Evolutionary conservation across 2,888 invertebrate genomes (phyloP).

Genomic region (Vanessa cardui): DNA sequence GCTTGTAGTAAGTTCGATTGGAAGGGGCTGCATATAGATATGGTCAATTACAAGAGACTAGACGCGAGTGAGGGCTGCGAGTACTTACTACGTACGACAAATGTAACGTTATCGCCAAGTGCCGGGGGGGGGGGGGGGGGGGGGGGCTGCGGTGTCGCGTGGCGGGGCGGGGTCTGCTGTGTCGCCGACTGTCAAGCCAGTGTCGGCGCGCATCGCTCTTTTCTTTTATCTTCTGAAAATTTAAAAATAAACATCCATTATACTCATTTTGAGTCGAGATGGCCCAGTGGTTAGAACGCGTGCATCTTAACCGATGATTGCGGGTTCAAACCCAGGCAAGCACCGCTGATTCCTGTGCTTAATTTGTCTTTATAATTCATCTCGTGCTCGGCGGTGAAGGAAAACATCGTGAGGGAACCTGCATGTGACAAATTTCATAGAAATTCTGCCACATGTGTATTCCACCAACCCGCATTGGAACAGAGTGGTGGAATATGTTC

Average conservation of each 20-base stretch:
- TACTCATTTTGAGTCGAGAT: no score
- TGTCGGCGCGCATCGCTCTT: slow-evolving; percentile 36
- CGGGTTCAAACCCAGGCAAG: no score
- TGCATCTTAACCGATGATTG: no score
- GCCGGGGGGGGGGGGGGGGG: slow-evolving; percentile 32
- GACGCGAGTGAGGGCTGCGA: slow-evolving; percentile 11
- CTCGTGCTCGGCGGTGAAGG: no score
- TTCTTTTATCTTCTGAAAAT: slow-evolving; percentile 30
- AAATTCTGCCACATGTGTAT: no score
- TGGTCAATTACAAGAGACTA: background rate
- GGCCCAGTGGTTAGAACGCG: no score
- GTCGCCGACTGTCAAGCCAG: slow-evolving; percentile 36
- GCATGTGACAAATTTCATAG: no score
- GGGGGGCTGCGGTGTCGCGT: slow-evolving; percentile 22
- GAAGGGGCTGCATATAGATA: background rate
- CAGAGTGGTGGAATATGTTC: no score
- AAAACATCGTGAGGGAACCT: no score
- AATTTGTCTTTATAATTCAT: no score
- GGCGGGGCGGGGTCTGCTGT: slow-evolving; percentile 22
- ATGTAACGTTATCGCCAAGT: slow-evolving; percentile 34
- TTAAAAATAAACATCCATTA: background rate
- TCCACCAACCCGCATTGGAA: no score
- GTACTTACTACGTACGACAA: slow-evolving; percentile 29
- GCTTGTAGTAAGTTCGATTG: background rate
- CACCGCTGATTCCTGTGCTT: no score